A percentile compares a stretch with the other conserved stretches of the same genome.
Evolutionary conservation across 2,888 invertebrate genomes (phyloP).

Genomic region (Aethes cnicana): DNA sequence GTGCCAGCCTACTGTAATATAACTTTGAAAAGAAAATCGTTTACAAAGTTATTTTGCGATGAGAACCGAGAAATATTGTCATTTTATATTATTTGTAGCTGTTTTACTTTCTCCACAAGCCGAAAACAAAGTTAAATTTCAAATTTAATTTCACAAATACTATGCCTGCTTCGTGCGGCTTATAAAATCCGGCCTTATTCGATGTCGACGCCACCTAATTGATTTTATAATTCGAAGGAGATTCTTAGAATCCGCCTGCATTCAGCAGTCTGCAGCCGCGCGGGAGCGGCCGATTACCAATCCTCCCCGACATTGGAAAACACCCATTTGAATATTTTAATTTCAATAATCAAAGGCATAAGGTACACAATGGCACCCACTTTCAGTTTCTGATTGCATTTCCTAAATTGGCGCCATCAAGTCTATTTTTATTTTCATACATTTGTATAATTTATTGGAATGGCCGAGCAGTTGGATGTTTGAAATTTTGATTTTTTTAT

Average conservation of each 20-base stretch:
- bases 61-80: neutral
- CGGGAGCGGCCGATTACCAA: slow-evolving; percentile 34
- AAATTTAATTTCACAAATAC: no score
- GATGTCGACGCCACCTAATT: slow-evolving; percentile 58
- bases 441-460: slow-evolving; percentile 64
- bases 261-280: slow-evolving; percentile 55
- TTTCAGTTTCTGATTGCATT: neutral
- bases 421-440: slow-evolving; percentile 59
- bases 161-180: no score
- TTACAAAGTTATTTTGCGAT: neutral
- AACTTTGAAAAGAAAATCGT: slow-evolving; percentile 7
- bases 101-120: no score
- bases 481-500: slow-evolving; percentile 34
- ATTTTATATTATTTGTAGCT: no score
- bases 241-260: slow-evolving; percentile 58
- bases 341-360: slow-evolving; percentile 30
- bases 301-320: slow-evolving; percentile 38
- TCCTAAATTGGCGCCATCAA: slow-evolving; percentile 36
- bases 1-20: slow-evolving; percentile 16
- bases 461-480: slow-evolving; percentile 42
- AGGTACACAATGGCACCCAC: slow-evolving; percentile 38
- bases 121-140: no score
- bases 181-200: slow-evolving; percentile 18
- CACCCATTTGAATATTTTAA: neutral
- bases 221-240: slow-evolving; percentile 68